Conservation (phyloP, 2,797 vertebrate genomes). For the Taeniopygia guttata region DNA sequence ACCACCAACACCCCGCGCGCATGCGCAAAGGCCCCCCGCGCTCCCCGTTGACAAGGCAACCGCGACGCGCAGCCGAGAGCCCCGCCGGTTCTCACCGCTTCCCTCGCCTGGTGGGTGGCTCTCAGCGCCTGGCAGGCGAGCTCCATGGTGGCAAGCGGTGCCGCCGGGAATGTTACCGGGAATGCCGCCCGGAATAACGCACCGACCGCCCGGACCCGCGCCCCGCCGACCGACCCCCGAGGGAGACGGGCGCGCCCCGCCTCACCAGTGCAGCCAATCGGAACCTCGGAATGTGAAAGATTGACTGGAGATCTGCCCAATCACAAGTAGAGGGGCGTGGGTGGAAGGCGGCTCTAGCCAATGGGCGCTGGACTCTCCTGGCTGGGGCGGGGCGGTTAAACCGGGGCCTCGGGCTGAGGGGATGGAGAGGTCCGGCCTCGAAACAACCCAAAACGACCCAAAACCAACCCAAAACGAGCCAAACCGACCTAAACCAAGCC, state of each 20-base stretch:
- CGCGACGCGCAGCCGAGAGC: background rate
- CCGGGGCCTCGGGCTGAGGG: accelerated
- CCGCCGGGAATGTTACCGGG: background rate
- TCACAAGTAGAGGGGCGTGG: accelerated
- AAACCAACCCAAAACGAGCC: no score
- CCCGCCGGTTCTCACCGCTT: constrained; percentile 81
- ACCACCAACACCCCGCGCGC: accelerated
- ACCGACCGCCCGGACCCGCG: accelerated
- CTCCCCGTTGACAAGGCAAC: constrained; percentile 37
- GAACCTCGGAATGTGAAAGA: background rate
- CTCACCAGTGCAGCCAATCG: background rate
- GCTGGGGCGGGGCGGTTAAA: accelerated
- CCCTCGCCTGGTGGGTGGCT: constrained; percentile 80
- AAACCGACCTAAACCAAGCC: no score
- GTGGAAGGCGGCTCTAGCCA: background rate
- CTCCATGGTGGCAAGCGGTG: constrained; percentile 74
- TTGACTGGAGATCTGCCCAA: background rate
- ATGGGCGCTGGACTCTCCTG: background rate
- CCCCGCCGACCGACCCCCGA: background rate
- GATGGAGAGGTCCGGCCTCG: accelerated
- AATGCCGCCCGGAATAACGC: background rate
- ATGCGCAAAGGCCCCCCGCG: background rate
- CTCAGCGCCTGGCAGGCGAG: constrained; percentile 84
- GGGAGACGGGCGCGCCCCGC: accelerated
- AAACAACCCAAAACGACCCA: accelerated